These are phyloP conservation scores for Dyspetes luteomarginatus DNA, from an alignment of 2,888 invertebrate genomes.

Conservation along the genomic window DNA sequence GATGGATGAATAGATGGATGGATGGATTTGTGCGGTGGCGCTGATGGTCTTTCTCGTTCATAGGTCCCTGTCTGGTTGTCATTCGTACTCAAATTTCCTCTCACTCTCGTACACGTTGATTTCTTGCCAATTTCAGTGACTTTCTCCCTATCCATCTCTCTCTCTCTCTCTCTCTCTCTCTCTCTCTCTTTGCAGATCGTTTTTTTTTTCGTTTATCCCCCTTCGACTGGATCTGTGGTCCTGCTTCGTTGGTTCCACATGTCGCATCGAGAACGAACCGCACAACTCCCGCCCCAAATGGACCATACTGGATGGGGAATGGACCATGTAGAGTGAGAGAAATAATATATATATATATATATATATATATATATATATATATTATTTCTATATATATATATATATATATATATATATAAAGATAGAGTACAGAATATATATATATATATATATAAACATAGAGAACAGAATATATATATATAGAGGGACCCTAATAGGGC, in stretches of 20 bases:
- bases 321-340: slow-evolving; percentile 35
- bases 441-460: not conserved
- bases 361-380: not conserved
- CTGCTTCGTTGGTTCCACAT: slow-evolving; percentile 82
- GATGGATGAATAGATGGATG: slow-evolving; percentile 74
- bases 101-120: not conserved
- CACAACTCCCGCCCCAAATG: slow-evolving; percentile 79
- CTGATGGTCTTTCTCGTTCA: slow-evolving; percentile 46
- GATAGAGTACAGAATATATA: slow-evolving; percentile 47
- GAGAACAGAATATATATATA: too few species aligned
- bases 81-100: slow-evolving; percentile 36
- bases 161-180: not conserved
- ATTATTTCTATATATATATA: not conserved
- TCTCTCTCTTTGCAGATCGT: not conserved
- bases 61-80: slow-evolving; percentile 45
- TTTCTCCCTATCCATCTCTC: not conserved
- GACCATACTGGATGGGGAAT: slow-evolving; percentile 71
- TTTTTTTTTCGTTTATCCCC: slow-evolving; percentile 47
- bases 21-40: slow-evolving; percentile 69
- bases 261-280: slow-evolving; percentile 73
- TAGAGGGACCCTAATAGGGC: slow-evolving; percentile 77
- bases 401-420: not conserved
- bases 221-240: slow-evolving; percentile 73
- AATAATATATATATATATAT: too few species aligned
- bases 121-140: not conserved